phyloP scores from a whole-genome alignment of 1,140 invertebrate species.

The Bombus huntii region DNA sequence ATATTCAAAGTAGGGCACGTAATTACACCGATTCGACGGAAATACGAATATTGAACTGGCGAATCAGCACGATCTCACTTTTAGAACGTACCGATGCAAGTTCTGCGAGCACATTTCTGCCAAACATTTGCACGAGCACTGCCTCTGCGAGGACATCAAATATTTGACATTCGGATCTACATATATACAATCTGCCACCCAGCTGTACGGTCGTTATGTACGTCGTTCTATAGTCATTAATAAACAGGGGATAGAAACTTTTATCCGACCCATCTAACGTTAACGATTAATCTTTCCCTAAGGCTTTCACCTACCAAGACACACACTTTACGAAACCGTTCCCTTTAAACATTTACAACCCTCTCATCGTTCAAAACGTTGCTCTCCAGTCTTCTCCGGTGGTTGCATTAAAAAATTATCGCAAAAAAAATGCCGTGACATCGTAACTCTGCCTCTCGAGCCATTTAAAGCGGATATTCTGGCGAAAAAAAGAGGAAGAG shows the following conservation, averaged over 20 bases:
- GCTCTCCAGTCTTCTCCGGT: background rate
- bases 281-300: background rate
- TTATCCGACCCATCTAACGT: background rate
- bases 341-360: background rate
- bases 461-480: conserved; percentile 18
- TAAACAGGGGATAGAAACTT: background rate
- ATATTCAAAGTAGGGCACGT: background rate
- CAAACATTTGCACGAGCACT: conserved; percentile 4
- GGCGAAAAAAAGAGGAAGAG: background rate
- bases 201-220: background rate
- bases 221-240: background rate
- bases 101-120: background rate
- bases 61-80: background rate
- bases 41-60: background rate
- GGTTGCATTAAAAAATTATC: conserved; percentile 11
- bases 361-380: background rate
- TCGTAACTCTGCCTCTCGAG: background rate
- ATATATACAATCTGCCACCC: background rate
- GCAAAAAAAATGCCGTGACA: background rate
- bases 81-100: no score
- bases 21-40: background rate
- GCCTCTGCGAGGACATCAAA: conserved; percentile 3
- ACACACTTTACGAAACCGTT: background rate
- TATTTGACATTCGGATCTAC: conserved; percentile 14
- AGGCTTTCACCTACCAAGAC: background rate